Evolutionary conservation across 1,140 invertebrate genomes (phyloP), one percentile per base, ranked within the genome.

Genomic region (Diorhabda elongata): DNA sequence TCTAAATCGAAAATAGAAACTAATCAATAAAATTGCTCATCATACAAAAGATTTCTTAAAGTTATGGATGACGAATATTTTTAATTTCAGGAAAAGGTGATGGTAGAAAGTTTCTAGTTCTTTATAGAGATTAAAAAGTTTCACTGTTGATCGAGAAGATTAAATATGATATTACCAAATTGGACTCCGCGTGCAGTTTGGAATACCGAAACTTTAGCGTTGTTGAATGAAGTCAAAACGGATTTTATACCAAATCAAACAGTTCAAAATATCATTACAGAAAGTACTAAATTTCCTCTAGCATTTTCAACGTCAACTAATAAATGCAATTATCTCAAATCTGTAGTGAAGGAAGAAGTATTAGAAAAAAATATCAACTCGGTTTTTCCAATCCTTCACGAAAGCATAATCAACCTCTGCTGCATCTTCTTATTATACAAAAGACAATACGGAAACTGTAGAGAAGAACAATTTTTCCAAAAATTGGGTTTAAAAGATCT

Each of bases 401-500:
- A 84, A 67, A 79, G 79, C 3, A 81, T 79, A 71, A 69, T 85
- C 4, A 76, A 81, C 0, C 70, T 85, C 4, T 80, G 81, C 44
- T 78, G 79, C 0, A 72, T 78, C 60, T 85, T 84, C 78, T 69
- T 85, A 4, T 77, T 81, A 45, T 76, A 81, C 69, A 84, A 85
- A 74, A 74, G 84, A 59, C 78, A 82, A 26, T 80, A 83, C 71
- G 87, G 87, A 8, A 85, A 81, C 5, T 26, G 68, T 3, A 79
- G 85, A 26, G 87, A 88, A 71, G 85, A 84, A 69, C 73, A 79
- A 0, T 72, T 87, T 11, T 88, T 87, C 73, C 82, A 82, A 74
- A 79, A 86, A 26, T 85, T 88, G 84, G 79, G 79, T 2, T 77
- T 88, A 26, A 74, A 84, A 4, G 80, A 86, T 41, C 82, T 87